These are phyloP conservation scores for Chymomyza caudatula DNA, from an alignment of 2,888 invertebrate genomes.

Conservation along the genomic window DNA sequence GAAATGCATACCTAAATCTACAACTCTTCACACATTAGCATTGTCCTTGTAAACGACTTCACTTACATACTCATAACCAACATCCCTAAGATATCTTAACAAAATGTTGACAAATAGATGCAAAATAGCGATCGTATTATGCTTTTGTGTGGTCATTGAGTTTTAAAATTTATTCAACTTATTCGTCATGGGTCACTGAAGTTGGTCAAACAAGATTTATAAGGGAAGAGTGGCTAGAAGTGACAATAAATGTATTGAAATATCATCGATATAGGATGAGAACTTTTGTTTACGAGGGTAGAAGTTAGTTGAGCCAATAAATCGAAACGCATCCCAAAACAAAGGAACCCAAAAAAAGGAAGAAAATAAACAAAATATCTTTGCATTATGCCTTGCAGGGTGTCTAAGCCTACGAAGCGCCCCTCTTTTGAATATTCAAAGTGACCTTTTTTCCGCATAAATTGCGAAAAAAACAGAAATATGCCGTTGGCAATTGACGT, in stretches of 20 bases:
- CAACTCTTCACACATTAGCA: constrained; percentile 48
- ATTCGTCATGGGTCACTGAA: constrained; percentile 24
- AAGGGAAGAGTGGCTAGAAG: constrained; percentile 1
- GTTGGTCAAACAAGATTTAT: background rate
- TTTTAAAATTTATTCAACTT: constrained; percentile 22
- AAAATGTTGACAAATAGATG: constrained; percentile 24
- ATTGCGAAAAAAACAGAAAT: constrained; percentile 23
- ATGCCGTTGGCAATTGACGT: constrained; percentile 33
- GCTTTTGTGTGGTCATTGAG: constrained; percentile 23
- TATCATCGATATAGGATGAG: constrained; percentile 28
- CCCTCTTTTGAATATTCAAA: constrained; percentile 30
- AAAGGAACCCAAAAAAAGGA: constrained; percentile 36
- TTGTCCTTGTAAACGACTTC: constrained; percentile 38
- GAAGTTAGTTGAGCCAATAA: constrained; percentile 56
- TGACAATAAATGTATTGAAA: constrained; percentile 42
- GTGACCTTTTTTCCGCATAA: constrained; percentile 30
- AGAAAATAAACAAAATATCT: constrained; percentile 42
- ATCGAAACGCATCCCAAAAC: constrained; percentile 53
- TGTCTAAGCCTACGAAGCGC: background rate
- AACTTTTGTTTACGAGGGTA: constrained; percentile 28
- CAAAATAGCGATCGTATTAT: constrained; percentile 25
- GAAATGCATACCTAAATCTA: background rate
- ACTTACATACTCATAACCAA: constrained; percentile 9
- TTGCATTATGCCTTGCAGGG: constrained; percentile 15
- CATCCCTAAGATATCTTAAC: background rate